Conservation (phyloP, 2,113 vertebrate species). For the Cochlearius cochlearius region DNA sequence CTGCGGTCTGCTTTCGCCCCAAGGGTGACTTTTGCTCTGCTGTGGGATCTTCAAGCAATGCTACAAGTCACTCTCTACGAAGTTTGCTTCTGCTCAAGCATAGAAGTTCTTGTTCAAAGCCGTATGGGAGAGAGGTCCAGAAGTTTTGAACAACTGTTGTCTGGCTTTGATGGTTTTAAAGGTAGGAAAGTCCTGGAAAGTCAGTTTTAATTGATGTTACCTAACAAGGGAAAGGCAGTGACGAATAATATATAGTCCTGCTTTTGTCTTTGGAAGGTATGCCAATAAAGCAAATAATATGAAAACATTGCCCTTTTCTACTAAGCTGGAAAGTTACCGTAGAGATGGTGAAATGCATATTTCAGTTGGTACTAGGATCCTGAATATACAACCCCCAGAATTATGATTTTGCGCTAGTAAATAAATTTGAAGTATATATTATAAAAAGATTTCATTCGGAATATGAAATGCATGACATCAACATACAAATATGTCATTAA, state of each 20-base stretch:
- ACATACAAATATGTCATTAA: background rate
- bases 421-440: background rate
- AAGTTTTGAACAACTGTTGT: background rate
- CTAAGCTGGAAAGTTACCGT: background rate
- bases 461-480: background rate
- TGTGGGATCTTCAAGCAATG: background rate
- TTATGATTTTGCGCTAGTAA: background rate
- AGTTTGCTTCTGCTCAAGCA: background rate
- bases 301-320: background rate
- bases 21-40: background rate
- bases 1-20: background rate
- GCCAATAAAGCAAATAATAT: background rate
- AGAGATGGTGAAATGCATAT: background rate
- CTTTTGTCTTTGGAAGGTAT: conserved; percentile 1
- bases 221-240: background rate
- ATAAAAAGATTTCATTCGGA: background rate
- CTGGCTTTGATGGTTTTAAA: background rate
- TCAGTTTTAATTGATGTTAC: background rate
- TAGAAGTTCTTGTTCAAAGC: background rate
- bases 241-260: background rate
- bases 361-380: background rate
- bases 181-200: background rate
- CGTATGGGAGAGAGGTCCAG: background rate
- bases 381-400: background rate
- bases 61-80: background rate